A percentile compares a stretch with the other conserved stretches of the same genome.
These are phyloP conservation scores for Hyppa rectilinea DNA, from an alignment of 2,888 invertebrate genomes.

Conservation along the genomic window DNA sequence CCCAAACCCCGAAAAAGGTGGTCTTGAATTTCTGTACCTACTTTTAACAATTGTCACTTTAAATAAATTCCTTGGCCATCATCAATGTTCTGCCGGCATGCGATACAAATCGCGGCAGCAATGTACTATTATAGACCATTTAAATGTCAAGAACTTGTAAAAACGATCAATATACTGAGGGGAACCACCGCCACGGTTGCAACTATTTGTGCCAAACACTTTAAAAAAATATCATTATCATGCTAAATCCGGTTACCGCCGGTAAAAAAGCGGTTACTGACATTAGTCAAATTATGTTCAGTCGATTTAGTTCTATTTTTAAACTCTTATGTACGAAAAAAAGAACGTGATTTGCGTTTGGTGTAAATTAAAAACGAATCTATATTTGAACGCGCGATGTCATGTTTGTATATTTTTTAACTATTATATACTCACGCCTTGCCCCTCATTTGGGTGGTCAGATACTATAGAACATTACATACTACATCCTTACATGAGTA, in stretches of 20 bases:
- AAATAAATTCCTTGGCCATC: too few relatives aligned
- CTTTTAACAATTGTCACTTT: too few relatives aligned
- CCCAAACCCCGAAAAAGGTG: too few relatives aligned
- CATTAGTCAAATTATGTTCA: slow-evolving; percentile 18
- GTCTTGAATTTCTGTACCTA: too few relatives aligned
- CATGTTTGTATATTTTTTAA: background rate
- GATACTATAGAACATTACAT: background rate
- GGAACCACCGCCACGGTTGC: slow-evolving; percentile 40
- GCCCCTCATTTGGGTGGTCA: background rate
- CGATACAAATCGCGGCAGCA: too few relatives aligned
- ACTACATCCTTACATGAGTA: too few relatives aligned
- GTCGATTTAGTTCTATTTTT: slow-evolving; percentile 40
- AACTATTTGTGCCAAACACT: slow-evolving; percentile 2
- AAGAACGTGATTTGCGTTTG: background rate
- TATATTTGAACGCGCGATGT: background rate
- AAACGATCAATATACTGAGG: slow-evolving; percentile 17
- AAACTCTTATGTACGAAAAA: background rate
- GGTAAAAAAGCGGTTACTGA: slow-evolving; percentile 33
- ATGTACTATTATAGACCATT: too few relatives aligned
- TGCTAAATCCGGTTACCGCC: slow-evolving; percentile 42
- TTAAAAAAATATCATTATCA: slow-evolving; percentile 14
- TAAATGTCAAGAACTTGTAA: slow-evolving; percentile 13
- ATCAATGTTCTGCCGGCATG: too few relatives aligned
- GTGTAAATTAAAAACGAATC: slow-evolving; percentile 15
- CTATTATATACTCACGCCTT: background rate